A percentile compares a stretch with the other conserved stretches of the same genome.
phyloP scores from a whole-genome alignment of 2,113 vertebrate genomes.

The Guaruba guarouba region DNA sequence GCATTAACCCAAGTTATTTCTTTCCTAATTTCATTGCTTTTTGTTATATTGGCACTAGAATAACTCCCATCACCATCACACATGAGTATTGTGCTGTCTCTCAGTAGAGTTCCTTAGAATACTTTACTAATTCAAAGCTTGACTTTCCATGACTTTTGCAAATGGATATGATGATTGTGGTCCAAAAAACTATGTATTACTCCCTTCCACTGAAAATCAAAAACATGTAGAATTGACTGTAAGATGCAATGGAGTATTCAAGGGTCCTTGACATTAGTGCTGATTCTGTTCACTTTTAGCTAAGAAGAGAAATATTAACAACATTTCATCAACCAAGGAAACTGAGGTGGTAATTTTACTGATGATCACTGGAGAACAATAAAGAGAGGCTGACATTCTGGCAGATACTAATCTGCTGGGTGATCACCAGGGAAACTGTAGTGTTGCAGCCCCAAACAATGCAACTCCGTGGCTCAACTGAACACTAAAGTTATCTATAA shows the following conservation, averaged over 20 bases:
- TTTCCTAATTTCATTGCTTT: neutral
- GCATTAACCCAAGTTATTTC: neutral
- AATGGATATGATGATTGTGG: neutral
- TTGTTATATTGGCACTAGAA: neutral
- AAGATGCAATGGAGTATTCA: neutral
- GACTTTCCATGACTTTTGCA: neutral
- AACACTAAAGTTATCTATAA: neutral
- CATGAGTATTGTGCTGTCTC: neutral
- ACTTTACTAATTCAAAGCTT: neutral
- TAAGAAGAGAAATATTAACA: neutral
- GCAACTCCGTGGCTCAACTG: neutral
- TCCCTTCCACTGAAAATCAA: neutral
- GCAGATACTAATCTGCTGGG: neutral
- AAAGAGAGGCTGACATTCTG: neutral
- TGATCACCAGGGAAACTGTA: neutral
- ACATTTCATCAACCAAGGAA: neutral
- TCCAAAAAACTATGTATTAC: neutral
- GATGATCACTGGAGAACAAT: neutral
- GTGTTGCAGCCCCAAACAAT: neutral
- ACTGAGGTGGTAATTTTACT: neutral
- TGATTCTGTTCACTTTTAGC: neutral
- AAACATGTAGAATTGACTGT: neutral
- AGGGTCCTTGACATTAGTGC: neutral
- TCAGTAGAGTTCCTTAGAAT: neutral
- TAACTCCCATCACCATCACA: neutral